Conservation (phyloP, 2,888 invertebrate genomes). For the Leptothorax acervorum region DNA sequence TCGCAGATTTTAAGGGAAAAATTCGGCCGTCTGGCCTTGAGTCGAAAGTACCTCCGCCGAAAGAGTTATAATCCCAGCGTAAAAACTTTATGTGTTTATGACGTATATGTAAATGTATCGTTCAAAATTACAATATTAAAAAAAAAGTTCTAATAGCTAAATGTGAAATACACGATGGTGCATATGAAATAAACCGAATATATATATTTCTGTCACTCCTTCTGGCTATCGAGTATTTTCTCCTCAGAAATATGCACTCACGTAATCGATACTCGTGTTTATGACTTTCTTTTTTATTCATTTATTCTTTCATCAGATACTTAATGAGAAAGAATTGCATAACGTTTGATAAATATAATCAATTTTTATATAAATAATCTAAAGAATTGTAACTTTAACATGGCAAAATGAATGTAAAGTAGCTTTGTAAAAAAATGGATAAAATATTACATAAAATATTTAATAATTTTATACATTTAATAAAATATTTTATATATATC, state of each 20-base stretch:
- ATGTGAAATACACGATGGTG: conserved; percentile 78
- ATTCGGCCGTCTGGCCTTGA: conserved; percentile 78
- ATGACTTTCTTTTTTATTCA: neutral
- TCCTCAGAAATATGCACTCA: neutral
- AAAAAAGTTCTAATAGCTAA: conserved; percentile 74
- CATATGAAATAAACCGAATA: conserved; percentile 63
- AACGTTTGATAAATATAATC: neutral
- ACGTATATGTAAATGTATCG: conserved; percentile 73
- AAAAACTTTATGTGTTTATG: conserved; percentile 73
- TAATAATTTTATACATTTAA: conserved; percentile 7
- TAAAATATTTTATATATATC: neutral
- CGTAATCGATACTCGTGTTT: neutral
- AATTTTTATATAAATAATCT: neutral
- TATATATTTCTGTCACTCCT: conserved; percentile 48
- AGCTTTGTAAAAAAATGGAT: neutral
- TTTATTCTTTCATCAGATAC: neutral
- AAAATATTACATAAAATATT: neutral
- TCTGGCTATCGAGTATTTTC: conserved; percentile 31
- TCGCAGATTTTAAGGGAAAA: conserved; percentile 61
- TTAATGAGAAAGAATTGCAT: neutral
- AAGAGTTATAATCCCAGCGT: conserved; percentile 72
- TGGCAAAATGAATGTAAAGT: neutral
- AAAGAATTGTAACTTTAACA: neutral
- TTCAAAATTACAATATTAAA: conserved; percentile 71
- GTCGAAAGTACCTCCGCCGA: conserved; percentile 81